Conservation (phyloP, 2,113 vertebrate species). For the Muscicapa adusta region DNA sequence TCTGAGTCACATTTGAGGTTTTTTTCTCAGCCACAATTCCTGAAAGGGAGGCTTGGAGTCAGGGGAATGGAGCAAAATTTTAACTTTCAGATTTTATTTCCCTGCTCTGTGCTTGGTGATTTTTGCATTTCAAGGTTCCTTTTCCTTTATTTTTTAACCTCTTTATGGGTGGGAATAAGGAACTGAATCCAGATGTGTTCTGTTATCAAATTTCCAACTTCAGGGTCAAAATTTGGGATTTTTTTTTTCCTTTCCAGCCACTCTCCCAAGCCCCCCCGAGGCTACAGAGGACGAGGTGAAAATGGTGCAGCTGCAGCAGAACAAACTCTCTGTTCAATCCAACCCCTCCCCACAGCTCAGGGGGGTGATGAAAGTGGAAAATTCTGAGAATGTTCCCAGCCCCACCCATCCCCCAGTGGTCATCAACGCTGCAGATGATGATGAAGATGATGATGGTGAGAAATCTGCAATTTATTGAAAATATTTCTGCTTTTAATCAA, state of each 20-base stretch:
- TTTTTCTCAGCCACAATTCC: neutral
- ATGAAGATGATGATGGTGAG: constrained; percentile 92
- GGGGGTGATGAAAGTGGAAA: constrained; percentile 88
- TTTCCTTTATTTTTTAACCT: neutral
- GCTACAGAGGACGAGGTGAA: constrained; percentile 77
- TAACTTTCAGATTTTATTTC: neutral
- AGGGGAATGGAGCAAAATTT: fast-evolving
- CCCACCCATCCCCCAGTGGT: constrained; percentile 96
- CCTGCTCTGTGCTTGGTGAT: neutral
- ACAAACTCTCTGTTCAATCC: constrained; percentile 72
- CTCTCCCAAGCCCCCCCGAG: constrained; percentile 58
- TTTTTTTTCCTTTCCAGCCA: constrained; percentile 21
- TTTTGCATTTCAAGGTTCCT: neutral
- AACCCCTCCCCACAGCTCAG: constrained; percentile 84
- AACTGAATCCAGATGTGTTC: fast-evolving
- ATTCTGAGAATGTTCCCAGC: constrained; percentile 89
- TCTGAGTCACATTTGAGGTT: neutral
- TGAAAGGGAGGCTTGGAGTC: neutral
- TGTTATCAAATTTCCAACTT: fast-evolving
- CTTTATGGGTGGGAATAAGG: neutral
- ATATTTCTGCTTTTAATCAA: fast-evolving
- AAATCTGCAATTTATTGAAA: neutral
- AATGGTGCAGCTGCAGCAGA: constrained; percentile 65
- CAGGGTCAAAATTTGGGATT: neutral
- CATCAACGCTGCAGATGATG: constrained; percentile 94